phyloP scores from a whole-genome alignment of 2,797 vertebrate species.

The Austrolebias charrua region DNA sequence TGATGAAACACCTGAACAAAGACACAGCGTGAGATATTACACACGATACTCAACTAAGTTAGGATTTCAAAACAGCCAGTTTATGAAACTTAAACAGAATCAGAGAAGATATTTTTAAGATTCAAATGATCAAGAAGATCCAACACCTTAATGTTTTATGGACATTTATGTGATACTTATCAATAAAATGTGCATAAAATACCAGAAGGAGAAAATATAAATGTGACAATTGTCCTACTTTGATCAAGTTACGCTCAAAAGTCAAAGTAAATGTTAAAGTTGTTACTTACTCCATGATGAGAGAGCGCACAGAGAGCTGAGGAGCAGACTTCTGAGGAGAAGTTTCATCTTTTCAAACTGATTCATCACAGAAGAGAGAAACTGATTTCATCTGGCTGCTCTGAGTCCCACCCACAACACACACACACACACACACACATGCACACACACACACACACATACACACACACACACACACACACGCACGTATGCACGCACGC shows the following conservation, averaged over 20 bases:
- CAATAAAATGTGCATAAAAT: too few species aligned
- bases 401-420: conserved; percentile 1
- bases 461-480: not conserved
- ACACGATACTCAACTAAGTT: too few species aligned
- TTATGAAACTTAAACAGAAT: not conserved
- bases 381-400: not conserved
- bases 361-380: not conserved
- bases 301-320: conserved; percentile 36
- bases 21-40: not conserved
- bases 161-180: not conserved
- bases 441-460: not conserved
- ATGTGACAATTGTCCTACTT: not conserved
- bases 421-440: not conserved
- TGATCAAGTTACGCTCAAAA: not conserved
- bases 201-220: not conserved
- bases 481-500: too few species aligned
- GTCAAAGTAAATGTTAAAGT: rapidly evolving
- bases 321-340: conserved; percentile 38
- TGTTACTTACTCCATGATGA: conserved; percentile 61
- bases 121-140: not conserved
- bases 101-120: not conserved
- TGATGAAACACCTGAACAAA: conserved; percentile 32
- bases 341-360: conserved; percentile 53
- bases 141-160: not conserved
- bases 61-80: too few species aligned